These are phyloP conservation scores for Hirtodrosophila alboralis DNA, from an alignment of 2,888 invertebrate genomes.

Conservation along the genomic window DNA sequence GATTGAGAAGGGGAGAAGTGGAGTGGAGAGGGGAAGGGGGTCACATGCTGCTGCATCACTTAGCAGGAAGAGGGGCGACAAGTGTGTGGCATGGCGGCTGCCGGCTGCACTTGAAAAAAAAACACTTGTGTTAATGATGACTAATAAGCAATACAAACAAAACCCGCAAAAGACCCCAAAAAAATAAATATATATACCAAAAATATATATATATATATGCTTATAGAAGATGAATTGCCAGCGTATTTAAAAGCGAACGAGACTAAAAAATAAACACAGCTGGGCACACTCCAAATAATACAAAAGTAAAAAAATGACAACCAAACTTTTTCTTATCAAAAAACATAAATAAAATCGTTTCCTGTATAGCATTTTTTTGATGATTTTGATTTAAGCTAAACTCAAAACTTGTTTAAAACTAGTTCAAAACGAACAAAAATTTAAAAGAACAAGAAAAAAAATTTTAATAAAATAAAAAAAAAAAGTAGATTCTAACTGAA, in stretches of 20 bases:
- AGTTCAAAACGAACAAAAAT: no score
- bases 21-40: constrained; percentile 32
- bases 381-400: background rate
- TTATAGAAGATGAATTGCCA: constrained; percentile 22
- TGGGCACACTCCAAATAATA: no score
- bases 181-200: constrained; percentile 20
- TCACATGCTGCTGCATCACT: constrained; percentile 72
- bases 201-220: no score
- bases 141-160: constrained; percentile 75
- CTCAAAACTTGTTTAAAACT: no score
- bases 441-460: no score
- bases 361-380: constrained; percentile 17
- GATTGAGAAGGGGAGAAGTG: no score
- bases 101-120: constrained; percentile 57
- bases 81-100: background rate
- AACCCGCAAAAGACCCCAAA: constrained; percentile 33
- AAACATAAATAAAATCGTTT: constrained; percentile 12
- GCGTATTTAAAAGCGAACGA: no score
- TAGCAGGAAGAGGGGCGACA: constrained; percentile 6
- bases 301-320: no score
- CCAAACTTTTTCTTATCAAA: constrained; percentile 8
- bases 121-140: constrained; percentile 80
- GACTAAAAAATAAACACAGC: no score
- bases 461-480: no score
- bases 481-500: no score